A percentile compares a stretch with the other conserved stretches of the same genome.
Conservation (phyloP, 2,888 invertebrate species). For the Achlya flavicornis region DNA sequence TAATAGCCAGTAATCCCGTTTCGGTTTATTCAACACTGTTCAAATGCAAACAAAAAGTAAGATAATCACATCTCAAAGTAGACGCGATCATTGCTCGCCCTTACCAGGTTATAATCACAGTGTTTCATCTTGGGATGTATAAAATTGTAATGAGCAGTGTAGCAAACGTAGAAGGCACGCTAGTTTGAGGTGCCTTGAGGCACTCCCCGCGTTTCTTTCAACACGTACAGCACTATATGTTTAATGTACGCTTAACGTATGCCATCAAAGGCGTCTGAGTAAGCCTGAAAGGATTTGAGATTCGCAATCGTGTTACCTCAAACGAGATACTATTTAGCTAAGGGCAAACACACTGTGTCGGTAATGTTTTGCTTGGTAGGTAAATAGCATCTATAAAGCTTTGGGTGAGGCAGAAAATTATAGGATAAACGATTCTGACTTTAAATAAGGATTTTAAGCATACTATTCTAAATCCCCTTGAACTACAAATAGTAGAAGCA, state of each 20-base stretch:
- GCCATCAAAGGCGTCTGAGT: slow-evolving; percentile 68
- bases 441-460: slow-evolving; percentile 23
- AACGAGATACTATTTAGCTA: slow-evolving; percentile 78
- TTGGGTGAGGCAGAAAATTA: slow-evolving; percentile 44
- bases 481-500: neutral
- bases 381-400: slow-evolving; percentile 53
- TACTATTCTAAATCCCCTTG: slow-evolving; percentile 12
- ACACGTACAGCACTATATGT: slow-evolving; percentile 78
- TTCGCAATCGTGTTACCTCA: slow-evolving; percentile 73
- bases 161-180: slow-evolving; percentile 57
- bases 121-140: slow-evolving; percentile 67
- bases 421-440: slow-evolving; percentile 17
- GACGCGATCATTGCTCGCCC: slow-evolving; percentile 74
- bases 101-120: slow-evolving; percentile 77
- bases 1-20: slow-evolving; percentile 44
- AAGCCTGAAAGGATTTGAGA: slow-evolving; percentile 68
- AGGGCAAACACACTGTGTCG: slow-evolving; percentile 60
- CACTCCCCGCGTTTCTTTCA: slow-evolving; percentile 73
- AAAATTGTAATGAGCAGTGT: slow-evolving; percentile 74
- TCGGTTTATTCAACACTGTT: slow-evolving; percentile 49
- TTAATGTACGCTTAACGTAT: slow-evolving; percentile 69
- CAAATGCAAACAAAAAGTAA: slow-evolving; percentile 61
- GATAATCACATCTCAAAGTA: slow-evolving; percentile 66
- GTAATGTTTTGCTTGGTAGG: slow-evolving; percentile 52
- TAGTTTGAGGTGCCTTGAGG: slow-evolving; percentile 72